Evolutionary conservation across 1,140 invertebrate species (phyloP).

Genomic region (Leucophenga varia): DNA sequence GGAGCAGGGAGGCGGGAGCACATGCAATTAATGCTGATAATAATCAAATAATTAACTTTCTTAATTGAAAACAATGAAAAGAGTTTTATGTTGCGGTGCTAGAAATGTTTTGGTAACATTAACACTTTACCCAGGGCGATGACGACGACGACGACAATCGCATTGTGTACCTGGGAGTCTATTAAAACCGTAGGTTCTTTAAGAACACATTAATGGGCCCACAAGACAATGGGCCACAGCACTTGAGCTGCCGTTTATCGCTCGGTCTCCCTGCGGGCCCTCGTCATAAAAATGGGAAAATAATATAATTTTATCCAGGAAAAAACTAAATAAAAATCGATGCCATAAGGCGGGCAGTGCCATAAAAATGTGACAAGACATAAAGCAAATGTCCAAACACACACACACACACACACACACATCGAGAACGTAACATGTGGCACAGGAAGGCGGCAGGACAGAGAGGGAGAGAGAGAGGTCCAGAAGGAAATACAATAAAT

Average conservation of each 20-base stretch:
- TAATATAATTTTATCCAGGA: not conserved
- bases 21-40: slow-evolving; percentile 47
- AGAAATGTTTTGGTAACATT: slow-evolving; percentile 49
- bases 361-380: slow-evolving; percentile 50
- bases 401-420: slow-evolving; percentile 1
- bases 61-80: slow-evolving; percentile 54
- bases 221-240: slow-evolving; percentile 14
- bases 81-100: slow-evolving; percentile 25
- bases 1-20: slow-evolving; percentile 6
- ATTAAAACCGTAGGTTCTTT: slow-evolving; percentile 46
- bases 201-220: slow-evolving; percentile 35
- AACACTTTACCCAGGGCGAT: slow-evolving; percentile 32
- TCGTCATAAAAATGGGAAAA: too few relatives aligned
- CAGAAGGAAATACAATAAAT: slow-evolving; percentile 44
- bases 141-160: slow-evolving; percentile 11
- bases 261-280: too few relatives aligned
- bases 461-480: slow-evolving; percentile 27
- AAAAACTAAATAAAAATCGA: slow-evolving; percentile 38
- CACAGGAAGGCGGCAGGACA: slow-evolving; percentile 16
- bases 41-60: slow-evolving; percentile 54
- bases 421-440: slow-evolving; percentile 26
- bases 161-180: too few relatives aligned
- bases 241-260: slow-evolving; percentile 10
- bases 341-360: slow-evolving; percentile 35
- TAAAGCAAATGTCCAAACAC: slow-evolving; percentile 37